Evolutionary conservation across 2,797 vertebrate species (phyloP), one percentile per base, ranked within the genome.

Genomic region (Hybognathus amarus): DNA sequence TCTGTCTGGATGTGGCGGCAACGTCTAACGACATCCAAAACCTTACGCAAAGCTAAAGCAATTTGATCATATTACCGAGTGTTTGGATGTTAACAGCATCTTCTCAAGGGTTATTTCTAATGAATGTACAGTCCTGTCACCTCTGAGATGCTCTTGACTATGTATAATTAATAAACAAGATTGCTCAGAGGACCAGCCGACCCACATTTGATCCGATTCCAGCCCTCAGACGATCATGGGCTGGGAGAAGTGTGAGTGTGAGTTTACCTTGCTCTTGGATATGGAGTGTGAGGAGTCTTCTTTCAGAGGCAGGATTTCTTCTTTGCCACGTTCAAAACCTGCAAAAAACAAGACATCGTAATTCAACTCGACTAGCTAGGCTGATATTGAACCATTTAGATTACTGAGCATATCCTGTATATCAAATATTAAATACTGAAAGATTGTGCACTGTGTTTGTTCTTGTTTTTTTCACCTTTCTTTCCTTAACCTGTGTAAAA

Each of bases 211-310:
- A 70, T 56, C 50, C 6, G n/a, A 27, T 42, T 73, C 69, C 38
- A 30, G 38, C 1, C 27, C 40, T 47, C 27, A 63, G 68, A 81
- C 22, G 56, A 66, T 66, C 30, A 74, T 74, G 69, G 69, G 80
- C 2, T 47, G 20, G 33, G 24, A 69, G 63, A 79, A 63, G 54
- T 27, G 5, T 56, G 69, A 52, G 68, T 59, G 47, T 79, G 68
- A 54, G 36, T 86, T 93, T 94, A 99, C 98, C 96, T 98, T 99
- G 95, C 98, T 99, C 93, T 99, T 99, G 74, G 97, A 98, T 92
- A 99, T 99, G 83, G 97, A 97, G 87, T 96, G 94, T 12, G 93
- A 86, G 4, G 95, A 90, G 85, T 99, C 98, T 52, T 99, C 97
- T 93, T 96, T 98, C 86, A 92, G 94, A 93, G 97, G 95, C 88